Evolutionary conservation across 2,888 invertebrate genomes (phyloP), one percentile per base, ranked within the genome.

Genomic region (Rotaria magnacalcarata): DNA sequence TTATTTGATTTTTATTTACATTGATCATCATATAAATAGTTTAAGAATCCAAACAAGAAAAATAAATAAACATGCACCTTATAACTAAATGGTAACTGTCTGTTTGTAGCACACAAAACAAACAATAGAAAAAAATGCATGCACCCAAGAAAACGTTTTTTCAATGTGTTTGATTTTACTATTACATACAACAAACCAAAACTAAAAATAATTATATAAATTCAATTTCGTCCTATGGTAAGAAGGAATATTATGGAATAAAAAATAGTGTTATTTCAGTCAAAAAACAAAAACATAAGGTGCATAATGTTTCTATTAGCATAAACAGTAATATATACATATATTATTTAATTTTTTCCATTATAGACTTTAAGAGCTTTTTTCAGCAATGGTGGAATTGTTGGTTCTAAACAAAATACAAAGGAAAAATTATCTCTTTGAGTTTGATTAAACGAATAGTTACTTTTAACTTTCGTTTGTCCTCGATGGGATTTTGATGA

Each of bases 51-150:
- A 34, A 19, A 67, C 14, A 60, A 34, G 34, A 14, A 60, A 60
- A 67, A 67, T 67, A 67, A 67, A 67, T 67, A 67, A 67, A 67
- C 67, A 41, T 27, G 34, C 67, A 67, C 67, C 67, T 67, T 67
- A 5, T 5, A 67, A 67, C 67, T 67, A 67, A 67, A 67, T 67
- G 27, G 67, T 19, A 67, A 19, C 14, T 67, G 67, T 67, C 34
- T 67, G 67, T 67, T 34, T 67, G 67, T 67, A 7, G 16, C 7
- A 67, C 14, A 67, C 67, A 67, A 67, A 67, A 67, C 67, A 41
- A 67, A 67, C 67, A 34, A 34, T 5, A 27, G 58, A 60, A 60
- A n/a, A 19, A 67, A 67, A 67, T 34, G 27, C 67, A 67, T 34
- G 67, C 67, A 67, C 34, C 34, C 34, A 67, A 67, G 67, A 67